Base-by-base conservation (phyloP, 2,888 invertebrate species). In the Eucriotettix oculatus region DNA sequence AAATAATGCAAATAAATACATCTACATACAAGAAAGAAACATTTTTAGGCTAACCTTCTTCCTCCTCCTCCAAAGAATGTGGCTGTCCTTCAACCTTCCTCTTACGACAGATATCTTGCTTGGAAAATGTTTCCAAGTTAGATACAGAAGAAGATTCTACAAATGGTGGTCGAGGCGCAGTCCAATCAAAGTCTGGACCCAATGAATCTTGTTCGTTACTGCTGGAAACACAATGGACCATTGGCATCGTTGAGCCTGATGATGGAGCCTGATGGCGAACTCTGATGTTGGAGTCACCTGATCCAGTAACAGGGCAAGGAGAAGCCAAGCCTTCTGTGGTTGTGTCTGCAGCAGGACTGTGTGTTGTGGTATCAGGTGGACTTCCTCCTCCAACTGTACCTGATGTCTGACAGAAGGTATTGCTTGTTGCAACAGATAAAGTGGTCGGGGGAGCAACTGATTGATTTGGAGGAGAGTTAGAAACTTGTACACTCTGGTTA, bases 151-250 rank as follows among this genome's bases (percentile, higher is more conserved):
- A 29, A 29, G 29, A 29, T 29, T 82, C 81, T 10, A 79, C 80
- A 1, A 41, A 52, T 58, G 42, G 58, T 44, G 42, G 53, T 29
- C 29, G 29, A 5, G 29, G 3, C 2, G 29, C 29, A 29, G 29
- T 55, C 59, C 55, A 59, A 14, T 58, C 62, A 43, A 57, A 62
- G 16, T 60, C 59, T 43, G 58, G 29, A 40, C 81, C 79, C 69
- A 89, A 89, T 42, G 85, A 55, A 16, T 61, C 61, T 17, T 54
- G 64, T 43, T 64, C 88, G 70, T 90, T 90, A 67, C 90, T 90
- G 70, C 90, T 90, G 43, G 90, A 90, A 64, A 90, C 86, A 71
- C 89, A 90, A 71, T 90, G 90, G 42, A 90, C 90, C 90, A 90
- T 84, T 10, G 85, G 84, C 57, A 64, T 60, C 29, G 29, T 29